Conservation (phyloP, 1,140 invertebrate species). For the Drosophila pandora region DNA sequence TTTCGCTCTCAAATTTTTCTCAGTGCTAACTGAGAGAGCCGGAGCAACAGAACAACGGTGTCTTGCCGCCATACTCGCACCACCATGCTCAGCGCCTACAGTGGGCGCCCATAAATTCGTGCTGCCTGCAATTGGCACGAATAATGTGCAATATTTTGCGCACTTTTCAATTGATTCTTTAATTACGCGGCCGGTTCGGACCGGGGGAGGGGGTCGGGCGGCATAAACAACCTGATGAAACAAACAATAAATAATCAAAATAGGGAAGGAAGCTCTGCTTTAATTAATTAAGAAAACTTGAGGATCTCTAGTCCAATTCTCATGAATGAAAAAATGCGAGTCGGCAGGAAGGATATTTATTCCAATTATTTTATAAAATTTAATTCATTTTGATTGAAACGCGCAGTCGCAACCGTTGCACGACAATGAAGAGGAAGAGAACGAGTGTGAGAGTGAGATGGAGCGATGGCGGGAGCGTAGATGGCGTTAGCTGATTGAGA, state of each 20-base stretch:
- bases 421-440: slow-evolving; percentile 13
- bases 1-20: neutral
- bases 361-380: neutral
- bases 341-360: neutral
- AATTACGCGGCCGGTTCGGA: too few species aligned
- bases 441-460: slow-evolving; percentile 1
- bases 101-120: slow-evolving; percentile 10
- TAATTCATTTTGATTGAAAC: slow-evolving; percentile 10
- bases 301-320: neutral
- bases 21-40: neutral
- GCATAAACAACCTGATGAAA: neutral
- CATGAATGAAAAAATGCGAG: neutral
- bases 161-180: slow-evolving; percentile 1
- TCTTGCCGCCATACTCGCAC: neutral
- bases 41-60: neutral
- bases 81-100: slow-evolving; percentile 11
- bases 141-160: slow-evolving; percentile 6
- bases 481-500: slow-evolving; percentile 79
- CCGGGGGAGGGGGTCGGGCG: too few species aligned
- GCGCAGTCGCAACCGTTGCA: slow-evolving; percentile 17
- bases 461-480: slow-evolving; percentile 24
- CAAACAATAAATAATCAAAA: neutral
- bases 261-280: neutral
- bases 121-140: slow-evolving; percentile 3
- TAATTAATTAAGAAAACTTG: neutral